Conservation (phyloP, 2,797 vertebrate genomes). For the Australoheros facetus region DNA sequence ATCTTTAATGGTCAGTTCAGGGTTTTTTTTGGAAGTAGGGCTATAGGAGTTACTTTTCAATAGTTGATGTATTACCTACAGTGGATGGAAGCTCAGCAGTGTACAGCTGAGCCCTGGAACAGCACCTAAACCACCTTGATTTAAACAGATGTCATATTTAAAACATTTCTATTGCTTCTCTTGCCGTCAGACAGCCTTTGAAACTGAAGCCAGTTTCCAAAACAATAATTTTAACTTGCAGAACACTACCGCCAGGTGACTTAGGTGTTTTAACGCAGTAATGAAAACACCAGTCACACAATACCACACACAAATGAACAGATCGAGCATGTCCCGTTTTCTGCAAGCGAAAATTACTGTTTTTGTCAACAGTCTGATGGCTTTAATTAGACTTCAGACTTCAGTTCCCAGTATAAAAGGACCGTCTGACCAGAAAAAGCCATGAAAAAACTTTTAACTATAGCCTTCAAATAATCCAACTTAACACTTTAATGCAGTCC, state of each 20-base stretch:
- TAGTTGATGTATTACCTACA: background rate
- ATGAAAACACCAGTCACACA: background rate
- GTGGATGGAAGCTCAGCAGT: background rate
- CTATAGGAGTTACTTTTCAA: background rate
- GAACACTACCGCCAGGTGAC: background rate
- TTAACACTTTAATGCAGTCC: constrained; percentile 4
- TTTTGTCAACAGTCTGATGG: constrained; percentile 6
- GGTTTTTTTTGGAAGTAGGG: too few species aligned
- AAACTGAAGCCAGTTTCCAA: background rate
- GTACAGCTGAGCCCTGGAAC: background rate
- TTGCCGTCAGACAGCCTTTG: background rate
- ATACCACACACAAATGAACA: background rate
- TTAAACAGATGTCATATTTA: background rate
- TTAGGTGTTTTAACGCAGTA: background rate
- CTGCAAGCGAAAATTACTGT: background rate
- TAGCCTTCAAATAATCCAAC: constrained; percentile 4
- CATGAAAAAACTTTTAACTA: background rate
- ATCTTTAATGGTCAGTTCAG: background rate
- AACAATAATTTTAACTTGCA: background rate
- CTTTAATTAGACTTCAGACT: constrained; percentile 2
- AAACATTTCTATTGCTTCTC: background rate
- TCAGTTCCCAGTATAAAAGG: constrained; percentile 3
- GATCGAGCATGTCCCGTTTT: background rate
- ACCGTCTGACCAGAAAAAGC: background rate
- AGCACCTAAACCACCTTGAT: background rate